phyloP scores from a whole-genome alignment of 2,113 vertebrate species.

The Colistium nudipinnis region DNA sequence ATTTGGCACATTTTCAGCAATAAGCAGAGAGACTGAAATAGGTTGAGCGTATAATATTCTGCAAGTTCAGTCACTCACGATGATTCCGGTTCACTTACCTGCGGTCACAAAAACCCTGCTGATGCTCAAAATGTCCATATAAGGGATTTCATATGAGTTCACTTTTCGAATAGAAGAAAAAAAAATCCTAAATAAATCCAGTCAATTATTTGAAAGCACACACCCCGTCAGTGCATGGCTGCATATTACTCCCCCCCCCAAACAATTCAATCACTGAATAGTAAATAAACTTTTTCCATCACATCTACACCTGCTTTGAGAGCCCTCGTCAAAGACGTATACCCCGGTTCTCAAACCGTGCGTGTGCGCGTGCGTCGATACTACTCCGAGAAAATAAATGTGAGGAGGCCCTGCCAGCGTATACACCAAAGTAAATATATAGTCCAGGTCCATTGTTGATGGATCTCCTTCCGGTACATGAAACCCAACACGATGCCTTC shows the following conservation, averaged over 20 bases:
- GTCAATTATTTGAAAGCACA: constrained; percentile 28
- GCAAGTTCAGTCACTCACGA: background rate
- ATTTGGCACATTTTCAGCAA: constrained; percentile 18
- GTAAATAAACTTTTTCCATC: constrained; percentile 1
- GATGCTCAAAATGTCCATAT: background rate
- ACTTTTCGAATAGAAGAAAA: background rate
- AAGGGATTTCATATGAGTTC: background rate
- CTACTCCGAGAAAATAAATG: background rate
- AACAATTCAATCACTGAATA: constrained; percentile 13
- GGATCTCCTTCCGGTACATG: background rate
- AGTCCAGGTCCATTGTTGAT: background rate
- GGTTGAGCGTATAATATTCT: background rate
- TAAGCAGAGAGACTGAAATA: background rate
- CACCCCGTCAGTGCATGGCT: constrained; percentile 50
- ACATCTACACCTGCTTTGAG: constrained; percentile 19
- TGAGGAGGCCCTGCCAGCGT: constrained; percentile 5
- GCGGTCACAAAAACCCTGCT: too few species aligned
- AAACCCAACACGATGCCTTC: background rate
- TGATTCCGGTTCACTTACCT: background rate
- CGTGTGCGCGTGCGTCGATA: background rate
- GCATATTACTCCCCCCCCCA: constrained; percentile 31
- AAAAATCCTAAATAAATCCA: background rate
- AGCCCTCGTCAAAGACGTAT: constrained; percentile 4
- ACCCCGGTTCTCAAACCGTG: background rate
- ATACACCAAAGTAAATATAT: background rate